These are phyloP conservation scores for Marmota monax DNA, from an alignment of 2,113 vertebrate genomes.

Conservation along the genomic window DNA sequence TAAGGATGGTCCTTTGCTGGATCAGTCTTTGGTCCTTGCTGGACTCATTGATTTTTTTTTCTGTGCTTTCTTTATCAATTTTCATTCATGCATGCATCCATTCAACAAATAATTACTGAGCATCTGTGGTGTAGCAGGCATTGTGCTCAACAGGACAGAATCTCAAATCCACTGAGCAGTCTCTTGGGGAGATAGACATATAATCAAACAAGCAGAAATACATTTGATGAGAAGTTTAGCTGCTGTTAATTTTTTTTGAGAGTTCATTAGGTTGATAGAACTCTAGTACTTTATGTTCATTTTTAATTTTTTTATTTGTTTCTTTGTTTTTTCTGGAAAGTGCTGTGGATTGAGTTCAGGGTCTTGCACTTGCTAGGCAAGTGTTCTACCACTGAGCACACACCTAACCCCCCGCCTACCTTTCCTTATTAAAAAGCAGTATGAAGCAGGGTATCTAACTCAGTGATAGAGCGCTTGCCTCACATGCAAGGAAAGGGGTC, in stretches of 20 bases:
- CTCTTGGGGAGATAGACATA: background rate
- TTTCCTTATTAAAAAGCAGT: background rate
- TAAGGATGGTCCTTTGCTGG: background rate
- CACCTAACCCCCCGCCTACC: too few relatives aligned
- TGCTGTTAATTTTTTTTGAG: background rate
- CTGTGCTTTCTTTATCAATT: background rate
- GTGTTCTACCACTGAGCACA: too few relatives aligned
- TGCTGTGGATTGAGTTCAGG: background rate
- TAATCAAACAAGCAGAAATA: conserved; percentile 4
- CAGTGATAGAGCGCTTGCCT: background rate
- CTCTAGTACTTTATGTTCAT: background rate
- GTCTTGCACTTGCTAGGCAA: background rate
- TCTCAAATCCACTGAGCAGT: background rate
- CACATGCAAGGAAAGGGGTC: background rate
- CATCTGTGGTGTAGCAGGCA: background rate
- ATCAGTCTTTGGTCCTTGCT: background rate
- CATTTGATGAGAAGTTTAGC: background rate
- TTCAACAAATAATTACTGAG: background rate
- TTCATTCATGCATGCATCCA: background rate
- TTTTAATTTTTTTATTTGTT: too few relatives aligned
- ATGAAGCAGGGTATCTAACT: background rate
- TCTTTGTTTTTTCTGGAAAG: too few relatives aligned
- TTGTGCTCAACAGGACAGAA: background rate
- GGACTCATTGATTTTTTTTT: background rate
- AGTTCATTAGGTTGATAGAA: background rate